Percentiles rank a stretch among this genome's conserved stretches.
These are phyloP conservation scores for Brenthis daphne DNA, from an alignment of 2,888 invertebrate genomes.

Conservation along the genomic window DNA sequence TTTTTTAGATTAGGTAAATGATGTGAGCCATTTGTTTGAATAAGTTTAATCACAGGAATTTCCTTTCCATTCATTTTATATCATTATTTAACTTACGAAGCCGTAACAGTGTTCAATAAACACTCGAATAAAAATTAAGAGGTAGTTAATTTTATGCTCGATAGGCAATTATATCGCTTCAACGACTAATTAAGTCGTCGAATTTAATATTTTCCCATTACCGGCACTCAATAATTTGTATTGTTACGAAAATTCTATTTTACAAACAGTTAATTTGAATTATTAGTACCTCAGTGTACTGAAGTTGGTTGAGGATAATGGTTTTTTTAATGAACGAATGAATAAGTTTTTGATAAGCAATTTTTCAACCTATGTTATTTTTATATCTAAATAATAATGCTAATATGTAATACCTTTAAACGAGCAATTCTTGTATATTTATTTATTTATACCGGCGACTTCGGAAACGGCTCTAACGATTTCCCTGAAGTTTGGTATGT, in stretches of 20 bases:
- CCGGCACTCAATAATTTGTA: conserved; percentile 17
- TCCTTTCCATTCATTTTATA: conserved; percentile 1
- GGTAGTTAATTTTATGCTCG: conserved; percentile 41
- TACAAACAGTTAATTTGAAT: conserved; percentile 11
- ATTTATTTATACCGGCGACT: too few relatives aligned
- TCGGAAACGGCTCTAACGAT: too few relatives aligned
- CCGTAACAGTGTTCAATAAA: conserved; percentile 33
- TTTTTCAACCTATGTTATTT: too few relatives aligned
- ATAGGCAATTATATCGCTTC: conserved; percentile 55
- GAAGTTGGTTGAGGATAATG: not conserved
- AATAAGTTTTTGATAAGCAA: too few relatives aligned
- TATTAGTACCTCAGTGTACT: conserved; percentile 1
- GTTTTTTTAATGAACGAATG: not conserved
- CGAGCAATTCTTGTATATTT: too few relatives aligned
- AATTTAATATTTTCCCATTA: conserved; percentile 46
- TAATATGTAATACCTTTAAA: too few relatives aligned
- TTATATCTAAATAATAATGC: too few relatives aligned
- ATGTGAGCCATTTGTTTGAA: too few relatives aligned
- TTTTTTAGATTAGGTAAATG: not conserved
- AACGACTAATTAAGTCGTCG: conserved; percentile 42
- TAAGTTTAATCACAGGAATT: not conserved
- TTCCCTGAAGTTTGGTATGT: too few relatives aligned
- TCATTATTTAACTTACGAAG: conserved; percentile 18
- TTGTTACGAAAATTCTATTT: conserved; percentile 13
- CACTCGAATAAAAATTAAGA: conserved; percentile 40